phyloP scores from a whole-genome alignment of 2,888 invertebrate genomes.

The Sesia bembeciformis region DNA sequence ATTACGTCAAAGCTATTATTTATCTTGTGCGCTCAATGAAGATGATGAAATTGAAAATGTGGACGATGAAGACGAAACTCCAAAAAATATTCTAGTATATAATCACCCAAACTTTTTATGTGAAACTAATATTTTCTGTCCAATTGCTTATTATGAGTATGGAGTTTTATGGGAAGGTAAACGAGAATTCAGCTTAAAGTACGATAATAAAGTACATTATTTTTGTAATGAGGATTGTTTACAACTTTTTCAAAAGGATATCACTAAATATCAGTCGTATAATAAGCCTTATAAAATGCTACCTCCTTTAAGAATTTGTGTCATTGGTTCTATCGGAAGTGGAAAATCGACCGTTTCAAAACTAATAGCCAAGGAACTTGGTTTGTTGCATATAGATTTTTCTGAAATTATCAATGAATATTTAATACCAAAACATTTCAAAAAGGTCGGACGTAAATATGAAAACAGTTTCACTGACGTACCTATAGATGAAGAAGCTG shows the following conservation, averaged over 20 bases:
- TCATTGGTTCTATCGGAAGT: slow-evolving; percentile 70
- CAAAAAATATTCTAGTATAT: slow-evolving; percentile 30
- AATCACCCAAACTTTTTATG: slow-evolving; percentile 60
- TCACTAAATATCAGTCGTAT: slow-evolving; percentile 59
- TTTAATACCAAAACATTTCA: slow-evolving; percentile 53
- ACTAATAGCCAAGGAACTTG: slow-evolving; percentile 68
- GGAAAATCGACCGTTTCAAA: slow-evolving; percentile 70
- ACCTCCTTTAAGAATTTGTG: slow-evolving; percentile 72
- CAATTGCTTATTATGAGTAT: slow-evolving; percentile 70
- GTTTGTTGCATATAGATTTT: slow-evolving; percentile 69
- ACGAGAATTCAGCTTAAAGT: slow-evolving; percentile 63
- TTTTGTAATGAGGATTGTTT: slow-evolving; percentile 64
- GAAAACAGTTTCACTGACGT: slow-evolving; percentile 52
- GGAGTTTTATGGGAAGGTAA: slow-evolving; percentile 77
- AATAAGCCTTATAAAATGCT: slow-evolving; percentile 49
- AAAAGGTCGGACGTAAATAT: slow-evolving; percentile 52
- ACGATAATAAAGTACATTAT: slow-evolving; percentile 69
- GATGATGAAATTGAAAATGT: slow-evolving; percentile 27
- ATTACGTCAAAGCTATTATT: slow-evolving; percentile 42
- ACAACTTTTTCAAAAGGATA: slow-evolving; percentile 62
- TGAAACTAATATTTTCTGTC: slow-evolving; percentile 76
- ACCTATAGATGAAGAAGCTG: slow-evolving; percentile 41
- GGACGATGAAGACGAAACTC: slow-evolving; percentile 23
- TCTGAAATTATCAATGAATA: slow-evolving; percentile 39
- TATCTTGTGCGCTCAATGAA: slow-evolving; percentile 28